These are phyloP conservation scores for Dipus sagitta DNA, from an alignment of 2,797 vertebrate genomes.

Conservation along the genomic window DNA sequence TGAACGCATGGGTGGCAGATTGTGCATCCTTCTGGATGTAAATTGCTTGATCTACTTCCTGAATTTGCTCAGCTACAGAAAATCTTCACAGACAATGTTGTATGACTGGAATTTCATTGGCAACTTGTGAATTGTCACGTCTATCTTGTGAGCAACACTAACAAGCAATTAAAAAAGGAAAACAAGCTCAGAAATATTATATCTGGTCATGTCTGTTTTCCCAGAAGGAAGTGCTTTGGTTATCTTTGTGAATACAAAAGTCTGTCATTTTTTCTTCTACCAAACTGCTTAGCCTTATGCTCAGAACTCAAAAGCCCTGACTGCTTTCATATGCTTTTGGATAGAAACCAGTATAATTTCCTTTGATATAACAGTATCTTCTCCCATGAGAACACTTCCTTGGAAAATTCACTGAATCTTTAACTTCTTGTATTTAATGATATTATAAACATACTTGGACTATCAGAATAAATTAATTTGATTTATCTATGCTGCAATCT, in stretches of 20 bases:
- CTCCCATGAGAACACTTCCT: neutral
- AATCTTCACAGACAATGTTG: neutral
- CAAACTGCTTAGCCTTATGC: conserved; percentile 23
- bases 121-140: neutral
- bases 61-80: neutral
- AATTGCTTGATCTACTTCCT: neutral
- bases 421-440: neutral
- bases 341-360: conserved; percentile 25
- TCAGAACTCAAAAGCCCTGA: conserved; percentile 16
- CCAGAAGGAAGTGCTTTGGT: conserved; percentile 45
- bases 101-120: neutral
- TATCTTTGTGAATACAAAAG: conserved; percentile 51
- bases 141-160: conserved; percentile 7
- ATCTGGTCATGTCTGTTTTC: conserved; percentile 13
- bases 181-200: neutral
- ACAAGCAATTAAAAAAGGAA: neutral
- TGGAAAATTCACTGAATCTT: neutral
- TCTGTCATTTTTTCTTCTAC: neutral
- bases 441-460: neutral
- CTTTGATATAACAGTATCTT: neutral
- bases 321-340: conserved; percentile 24
- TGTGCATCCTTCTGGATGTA: neutral
- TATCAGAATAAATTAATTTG: conserved; percentile 4
- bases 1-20: neutral
- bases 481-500: neutral